These are phyloP conservation scores for Dendrocincla fuliginosa DNA, from an alignment of 2,797 vertebrate genomes.

Conservation along the genomic window DNA sequence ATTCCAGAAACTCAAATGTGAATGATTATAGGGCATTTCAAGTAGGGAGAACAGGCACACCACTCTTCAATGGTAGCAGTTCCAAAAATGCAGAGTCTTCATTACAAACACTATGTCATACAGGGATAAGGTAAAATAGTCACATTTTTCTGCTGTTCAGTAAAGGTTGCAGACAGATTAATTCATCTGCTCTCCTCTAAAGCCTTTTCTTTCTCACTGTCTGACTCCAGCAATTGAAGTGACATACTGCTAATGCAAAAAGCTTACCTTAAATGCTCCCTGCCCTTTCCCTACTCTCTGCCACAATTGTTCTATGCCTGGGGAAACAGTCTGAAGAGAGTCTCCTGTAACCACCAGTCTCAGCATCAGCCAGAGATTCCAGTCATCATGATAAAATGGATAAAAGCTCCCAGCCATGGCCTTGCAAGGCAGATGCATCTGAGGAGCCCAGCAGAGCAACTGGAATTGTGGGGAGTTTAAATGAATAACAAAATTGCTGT, in stretches of 20 bases:
- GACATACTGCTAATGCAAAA: not conserved
- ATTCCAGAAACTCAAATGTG: not conserved
- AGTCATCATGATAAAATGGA: not conserved
- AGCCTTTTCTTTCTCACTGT: not conserved
- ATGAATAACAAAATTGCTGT: not conserved
- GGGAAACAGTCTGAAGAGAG: not conserved
- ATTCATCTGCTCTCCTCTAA: not conserved
- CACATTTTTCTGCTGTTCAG: not conserved
- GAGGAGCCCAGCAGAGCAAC: not conserved
- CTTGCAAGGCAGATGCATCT: not conserved
- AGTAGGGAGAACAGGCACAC: not conserved
- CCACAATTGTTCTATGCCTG: not conserved
- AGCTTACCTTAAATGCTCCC: not conserved
- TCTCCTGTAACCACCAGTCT: not conserved
- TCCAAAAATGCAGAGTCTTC: not conserved
- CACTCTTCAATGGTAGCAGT: not conserved
- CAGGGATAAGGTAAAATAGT: not conserved
- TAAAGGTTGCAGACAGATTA: slow-evolving; percentile 1
- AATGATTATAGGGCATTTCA: not conserved
- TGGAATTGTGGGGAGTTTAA: not conserved
- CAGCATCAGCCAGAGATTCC: not conserved
- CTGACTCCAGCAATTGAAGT: not conserved
- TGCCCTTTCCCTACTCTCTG: not conserved
- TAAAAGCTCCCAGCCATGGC: not conserved
- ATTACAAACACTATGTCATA: not conserved